Evolutionary conservation across 2,888 invertebrate species (phyloP), one percentile per base, ranked within the genome.

Genomic region (Laspeyria flexula): DNA sequence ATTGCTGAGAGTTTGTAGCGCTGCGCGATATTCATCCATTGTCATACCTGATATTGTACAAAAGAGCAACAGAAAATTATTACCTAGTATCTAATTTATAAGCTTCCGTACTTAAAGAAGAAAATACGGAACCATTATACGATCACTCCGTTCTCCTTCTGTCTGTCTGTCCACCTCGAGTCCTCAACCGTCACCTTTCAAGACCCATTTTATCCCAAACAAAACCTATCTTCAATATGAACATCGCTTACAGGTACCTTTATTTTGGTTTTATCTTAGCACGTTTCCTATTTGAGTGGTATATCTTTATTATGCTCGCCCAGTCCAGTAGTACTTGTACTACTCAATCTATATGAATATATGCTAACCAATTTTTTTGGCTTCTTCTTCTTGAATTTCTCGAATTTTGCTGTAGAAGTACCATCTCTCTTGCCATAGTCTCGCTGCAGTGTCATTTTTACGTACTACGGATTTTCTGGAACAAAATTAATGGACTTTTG

Each of bases 381-480:
- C 91, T 72, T 90, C 89, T 49, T 90, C 86, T 58, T 90, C 89
- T 65, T 88, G 85, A 54, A 87, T 81, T 70, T 90, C 83, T 15
- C 73, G 75, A 1, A 82, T 70, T 30, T 78, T 67, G 30, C 76
- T 82, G 63, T 83, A 88, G 65, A 91, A 92, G 21, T 84, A 81
- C 92, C 92, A 92, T 53, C 77, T 76, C 48, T 86, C 73, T 3
- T 80, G 81, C 91, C 90, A 91, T 0, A 84, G 65, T 6, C 81
- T 80, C 0, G 90, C 90, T 23, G 90, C 90, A 25, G 73, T 64
- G 53, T 80, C 79, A 29, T 81, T 79, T 73, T 91, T 92, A 23
- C 75, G 77, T 21, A 75, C 82, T 2, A 89, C 81, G 1, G 85
- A 80, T 25, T 71, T 76, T 23, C 52, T 47, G 30, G 9, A 40